phyloP scores from a whole-genome alignment of 2,113 vertebrate genomes.

The Lophura nycthemera region DNA sequence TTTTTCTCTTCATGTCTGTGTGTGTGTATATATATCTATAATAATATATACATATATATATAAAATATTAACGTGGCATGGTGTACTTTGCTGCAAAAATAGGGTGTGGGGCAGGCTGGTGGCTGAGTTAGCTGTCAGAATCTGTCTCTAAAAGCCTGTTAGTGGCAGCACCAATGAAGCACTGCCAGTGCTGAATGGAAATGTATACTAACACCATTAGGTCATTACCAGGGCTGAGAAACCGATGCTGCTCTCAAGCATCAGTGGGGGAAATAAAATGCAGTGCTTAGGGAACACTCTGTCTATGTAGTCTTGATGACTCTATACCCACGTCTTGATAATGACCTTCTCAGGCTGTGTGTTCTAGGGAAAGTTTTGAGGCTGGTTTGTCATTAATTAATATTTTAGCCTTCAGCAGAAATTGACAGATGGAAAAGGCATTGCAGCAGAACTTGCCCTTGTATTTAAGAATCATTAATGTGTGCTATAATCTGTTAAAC shows the following conservation, averaged over 20 bases:
- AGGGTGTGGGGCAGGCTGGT: background rate
- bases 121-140: background rate
- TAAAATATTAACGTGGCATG: background rate
- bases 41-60: too few relatives aligned
- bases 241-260: too few relatives aligned
- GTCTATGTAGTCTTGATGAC: background rate
- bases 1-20: background rate
- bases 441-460: background rate
- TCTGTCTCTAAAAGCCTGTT: background rate
- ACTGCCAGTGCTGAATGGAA: background rate
- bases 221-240: background rate
- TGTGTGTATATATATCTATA: too few relatives aligned
- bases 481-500: background rate
- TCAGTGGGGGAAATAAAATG: background rate
- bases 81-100: background rate
- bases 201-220: background rate
- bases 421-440: background rate
- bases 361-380: background rate
- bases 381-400: background rate
- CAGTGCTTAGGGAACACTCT: background rate
- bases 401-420: background rate
- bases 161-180: background rate
- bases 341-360: background rate
- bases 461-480: background rate
- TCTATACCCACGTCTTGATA: background rate